phyloP scores from a whole-genome alignment of 2,888 invertebrate species.

The Papilio protenor region DNA sequence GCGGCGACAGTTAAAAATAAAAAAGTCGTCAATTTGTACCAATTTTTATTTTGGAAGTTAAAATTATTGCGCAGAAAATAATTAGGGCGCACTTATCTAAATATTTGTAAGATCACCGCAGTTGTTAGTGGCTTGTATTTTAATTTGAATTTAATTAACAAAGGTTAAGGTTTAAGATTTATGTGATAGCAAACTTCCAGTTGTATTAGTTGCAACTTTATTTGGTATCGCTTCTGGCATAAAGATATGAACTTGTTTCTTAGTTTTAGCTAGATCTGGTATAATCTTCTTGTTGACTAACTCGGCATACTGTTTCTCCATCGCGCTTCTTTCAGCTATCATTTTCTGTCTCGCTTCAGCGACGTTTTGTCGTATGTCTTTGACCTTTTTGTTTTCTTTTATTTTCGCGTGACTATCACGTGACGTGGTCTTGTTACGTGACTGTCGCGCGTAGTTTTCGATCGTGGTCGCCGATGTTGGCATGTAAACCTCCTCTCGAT shows the following conservation, averaged over 20 bases:
- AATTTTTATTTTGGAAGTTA: background rate
- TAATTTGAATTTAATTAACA: background rate
- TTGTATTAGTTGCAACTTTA: constrained; percentile 65
- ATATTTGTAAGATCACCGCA: background rate
- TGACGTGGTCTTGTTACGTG: constrained; percentile 77
- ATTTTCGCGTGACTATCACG: constrained; percentile 60
- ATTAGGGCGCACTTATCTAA: background rate
- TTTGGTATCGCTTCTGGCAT: constrained; percentile 87
- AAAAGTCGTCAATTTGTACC: background rate
- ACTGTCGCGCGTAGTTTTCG: constrained; percentile 81
- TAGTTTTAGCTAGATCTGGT: constrained; percentile 72
- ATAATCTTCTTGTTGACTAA: constrained; percentile 75
- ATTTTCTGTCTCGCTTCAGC: constrained; percentile 74
- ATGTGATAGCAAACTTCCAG: constrained; percentile 71
- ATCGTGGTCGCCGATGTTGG: constrained; percentile 79
- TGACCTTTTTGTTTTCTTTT: constrained; percentile 68
- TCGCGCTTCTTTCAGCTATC: constrained; percentile 67
- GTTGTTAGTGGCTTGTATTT: background rate
- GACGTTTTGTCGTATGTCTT: constrained; percentile 64
- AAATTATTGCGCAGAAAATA: background rate
- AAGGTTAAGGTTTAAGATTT: constrained; percentile 38
- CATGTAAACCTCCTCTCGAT: constrained; percentile 75
- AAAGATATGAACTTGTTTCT: constrained; percentile 90
- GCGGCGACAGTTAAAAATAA: no score
- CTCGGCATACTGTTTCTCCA: constrained; percentile 77